Conservation (phyloP, 2,888 invertebrate genomes). For the Notodonta ziczac region DNA sequence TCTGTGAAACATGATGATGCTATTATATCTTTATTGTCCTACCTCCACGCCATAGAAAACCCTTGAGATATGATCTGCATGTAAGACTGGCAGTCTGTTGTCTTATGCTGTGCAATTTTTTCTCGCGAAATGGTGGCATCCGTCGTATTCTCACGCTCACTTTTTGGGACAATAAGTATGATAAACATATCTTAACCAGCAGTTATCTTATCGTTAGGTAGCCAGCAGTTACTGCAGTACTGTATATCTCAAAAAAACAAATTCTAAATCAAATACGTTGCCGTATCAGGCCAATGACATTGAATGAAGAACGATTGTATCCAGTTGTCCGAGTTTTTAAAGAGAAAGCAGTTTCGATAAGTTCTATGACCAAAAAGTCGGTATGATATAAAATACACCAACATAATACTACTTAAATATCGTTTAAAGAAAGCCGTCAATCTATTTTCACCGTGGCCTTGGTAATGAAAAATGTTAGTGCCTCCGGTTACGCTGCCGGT, state of each 20-base stretch:
- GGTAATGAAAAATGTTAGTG: conserved; percentile 59
- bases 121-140: neutral
- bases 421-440: conserved; percentile 36
- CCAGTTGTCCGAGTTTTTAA: neutral
- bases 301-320: neutral
- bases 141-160: neutral
- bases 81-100: conserved; percentile 3
- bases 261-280: too few species aligned
- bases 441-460: conserved; percentile 63
- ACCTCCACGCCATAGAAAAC: conserved; percentile 32
- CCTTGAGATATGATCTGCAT: conserved; percentile 4
- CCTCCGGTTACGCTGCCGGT: conserved; percentile 33
- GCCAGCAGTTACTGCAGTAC: neutral
- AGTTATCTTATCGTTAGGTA: too few species aligned
- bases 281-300: neutral
- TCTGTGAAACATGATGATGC: conserved; percentile 43
- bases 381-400: conserved; percentile 21
- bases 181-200: neutral
- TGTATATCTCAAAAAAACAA: neutral
- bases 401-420: conserved; percentile 26
- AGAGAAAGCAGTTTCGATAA: neutral
- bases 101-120: conserved; percentile 1
- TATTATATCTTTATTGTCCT: conserved; percentile 44
- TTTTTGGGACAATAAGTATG: neutral
- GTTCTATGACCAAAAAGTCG: neutral